These are phyloP conservation scores for Diplolepis rosae DNA, from an alignment of 2,888 invertebrate species.

Conservation along the genomic window DNA sequence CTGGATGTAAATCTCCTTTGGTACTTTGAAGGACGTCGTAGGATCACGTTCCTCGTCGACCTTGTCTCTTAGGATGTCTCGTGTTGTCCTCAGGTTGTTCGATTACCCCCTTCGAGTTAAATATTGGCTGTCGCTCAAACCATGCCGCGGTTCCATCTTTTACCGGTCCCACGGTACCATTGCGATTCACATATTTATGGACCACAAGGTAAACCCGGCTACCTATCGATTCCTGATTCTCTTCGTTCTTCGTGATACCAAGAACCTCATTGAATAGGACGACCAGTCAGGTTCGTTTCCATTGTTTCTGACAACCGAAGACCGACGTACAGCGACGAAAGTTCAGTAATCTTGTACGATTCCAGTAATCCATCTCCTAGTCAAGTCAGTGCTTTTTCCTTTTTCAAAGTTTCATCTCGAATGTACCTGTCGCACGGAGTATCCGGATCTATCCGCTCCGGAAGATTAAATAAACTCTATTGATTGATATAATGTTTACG, in stretches of 20 bases:
- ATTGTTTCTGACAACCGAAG: constrained; percentile 49
- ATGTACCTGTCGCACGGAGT: not conserved
- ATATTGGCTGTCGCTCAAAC: constrained; percentile 50
- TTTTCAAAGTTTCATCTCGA: not conserved
- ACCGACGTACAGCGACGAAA: constrained; percentile 5
- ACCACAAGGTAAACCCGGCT: constrained; percentile 55
- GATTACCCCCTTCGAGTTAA: constrained; percentile 44
- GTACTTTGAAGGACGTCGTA: constrained; percentile 34
- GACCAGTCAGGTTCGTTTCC: constrained; percentile 43
- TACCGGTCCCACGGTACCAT: constrained; percentile 39
- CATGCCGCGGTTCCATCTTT: constrained; percentile 39
- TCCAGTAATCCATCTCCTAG: constrained; percentile 19
- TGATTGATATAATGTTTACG: too few species aligned
- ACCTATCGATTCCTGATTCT: constrained; percentile 37
- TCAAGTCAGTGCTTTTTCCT: not conserved
- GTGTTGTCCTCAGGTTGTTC: constrained; percentile 41
- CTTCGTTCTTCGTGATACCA: constrained; percentile 27
- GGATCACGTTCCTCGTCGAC: constrained; percentile 48
- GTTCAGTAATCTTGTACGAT: constrained; percentile 28
- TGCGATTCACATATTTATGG: constrained; percentile 61
- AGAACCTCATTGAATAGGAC: constrained; percentile 38
- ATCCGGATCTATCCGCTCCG: not conserved
- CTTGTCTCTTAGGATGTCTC: constrained; percentile 41
- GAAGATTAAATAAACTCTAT: too few species aligned
- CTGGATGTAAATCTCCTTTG: constrained; percentile 28